Conservation (phyloP, 2,113 vertebrate species). For the Nansenia antarctica region DNA sequence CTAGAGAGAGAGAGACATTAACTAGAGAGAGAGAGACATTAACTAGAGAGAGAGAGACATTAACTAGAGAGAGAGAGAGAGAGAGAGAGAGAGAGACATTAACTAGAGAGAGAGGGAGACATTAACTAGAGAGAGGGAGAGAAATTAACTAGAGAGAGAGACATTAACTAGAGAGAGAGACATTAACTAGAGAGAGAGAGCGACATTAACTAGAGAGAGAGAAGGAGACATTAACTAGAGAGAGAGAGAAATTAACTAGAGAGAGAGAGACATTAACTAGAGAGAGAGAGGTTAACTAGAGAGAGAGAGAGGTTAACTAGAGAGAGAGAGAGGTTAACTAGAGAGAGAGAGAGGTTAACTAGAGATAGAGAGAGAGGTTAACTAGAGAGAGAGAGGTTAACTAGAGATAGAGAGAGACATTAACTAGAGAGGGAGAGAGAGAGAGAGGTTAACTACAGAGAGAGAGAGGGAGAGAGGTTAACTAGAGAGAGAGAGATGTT, state of each 20-base stretch:
- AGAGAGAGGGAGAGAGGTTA: not conserved
- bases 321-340: not conserved
- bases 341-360: not conserved
- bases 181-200: not conserved
- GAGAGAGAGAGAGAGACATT: not conserved
- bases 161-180: not conserved
- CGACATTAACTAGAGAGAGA: not conserved
- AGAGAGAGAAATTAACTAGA: no score
- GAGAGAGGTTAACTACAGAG: not conserved
- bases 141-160: not conserved
- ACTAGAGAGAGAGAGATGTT: not conserved
- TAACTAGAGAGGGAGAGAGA: not conserved
- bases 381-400: constrained; percentile 31
- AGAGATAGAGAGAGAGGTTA: not conserved
- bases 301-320: not conserved
- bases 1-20: not conserved
- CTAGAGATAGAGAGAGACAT: constrained; percentile 2
- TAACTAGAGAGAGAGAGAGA: not conserved
- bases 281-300: not conserved
- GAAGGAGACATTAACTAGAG: not conserved
- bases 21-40: no score
- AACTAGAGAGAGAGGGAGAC: not conserved
- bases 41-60: not conserved
- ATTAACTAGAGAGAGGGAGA: not conserved
- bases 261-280: not conserved